These are phyloP conservation scores for Hesperia comma DNA, from an alignment of 2,888 invertebrate species.

Conservation along the genomic window DNA sequence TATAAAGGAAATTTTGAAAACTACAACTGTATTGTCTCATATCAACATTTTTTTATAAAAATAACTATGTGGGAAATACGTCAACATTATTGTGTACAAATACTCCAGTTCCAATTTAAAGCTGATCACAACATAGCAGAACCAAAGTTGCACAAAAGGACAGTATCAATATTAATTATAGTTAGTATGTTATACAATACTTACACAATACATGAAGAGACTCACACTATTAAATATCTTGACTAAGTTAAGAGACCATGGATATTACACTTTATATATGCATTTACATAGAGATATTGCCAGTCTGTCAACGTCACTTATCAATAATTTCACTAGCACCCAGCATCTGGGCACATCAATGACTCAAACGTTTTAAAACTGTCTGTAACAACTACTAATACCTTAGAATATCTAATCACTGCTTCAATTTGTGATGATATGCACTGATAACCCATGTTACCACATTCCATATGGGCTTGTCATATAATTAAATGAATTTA, in stretches of 20 bases:
- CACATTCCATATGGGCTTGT: conserved; percentile 67
- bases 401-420: conserved; percentile 83
- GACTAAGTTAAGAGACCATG: conserved; percentile 83
- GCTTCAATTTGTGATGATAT: conserved; percentile 83
- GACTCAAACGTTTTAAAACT: conserved; percentile 80
- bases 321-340: conserved; percentile 80
- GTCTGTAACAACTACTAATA: conserved; percentile 83
- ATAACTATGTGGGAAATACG: conserved; percentile 77
- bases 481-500: conserved; percentile 66
- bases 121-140: conserved; percentile 82
- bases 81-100: conserved; percentile 77
- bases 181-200: conserved; percentile 77
- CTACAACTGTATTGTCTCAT: conserved; percentile 80
- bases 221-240: conserved; percentile 83
- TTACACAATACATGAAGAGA: conserved; percentile 78
- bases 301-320: conserved; percentile 82
- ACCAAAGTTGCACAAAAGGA: conserved; percentile 80
- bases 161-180: conserved; percentile 73
- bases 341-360: conserved; percentile 79
- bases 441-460: conserved; percentile 80
- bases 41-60: conserved; percentile 79
- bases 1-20: conserved; percentile 64
- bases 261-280: conserved; percentile 81
- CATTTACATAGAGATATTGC: conserved; percentile 81
- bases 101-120: conserved; percentile 79